These are phyloP conservation scores for Musca domestica DNA, from an alignment of 1,140 invertebrate genomes.

Conservation along the genomic window DNA sequence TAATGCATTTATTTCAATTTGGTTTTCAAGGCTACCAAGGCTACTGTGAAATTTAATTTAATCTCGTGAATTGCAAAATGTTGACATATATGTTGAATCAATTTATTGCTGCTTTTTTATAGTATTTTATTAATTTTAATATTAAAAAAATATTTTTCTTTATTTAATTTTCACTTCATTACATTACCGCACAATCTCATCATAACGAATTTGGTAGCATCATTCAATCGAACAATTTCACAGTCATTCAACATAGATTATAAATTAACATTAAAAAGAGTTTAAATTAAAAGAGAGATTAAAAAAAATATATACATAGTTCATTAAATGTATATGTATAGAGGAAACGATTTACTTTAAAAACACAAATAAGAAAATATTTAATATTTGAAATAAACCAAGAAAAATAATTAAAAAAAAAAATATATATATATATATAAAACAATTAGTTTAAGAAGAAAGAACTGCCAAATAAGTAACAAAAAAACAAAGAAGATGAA, in stretches of 20 bases:
- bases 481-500: conserved; percentile 25
- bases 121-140: too few species aligned
- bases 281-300: conserved; percentile 11
- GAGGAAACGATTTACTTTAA: conserved; percentile 54
- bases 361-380: conserved; percentile 46
- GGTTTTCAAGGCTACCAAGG: too few species aligned
- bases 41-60: too few species aligned
- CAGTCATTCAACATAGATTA: not conserved
- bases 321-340: conserved; percentile 38
- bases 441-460: conserved; percentile 24
- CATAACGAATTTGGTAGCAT: too few species aligned
- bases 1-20: too few species aligned
- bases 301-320: conserved; percentile 3
- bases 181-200: too few species aligned
- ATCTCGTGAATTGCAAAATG: too few species aligned
- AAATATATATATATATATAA: not conserved
- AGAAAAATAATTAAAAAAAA: not conserved
- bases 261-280: not conserved
- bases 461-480: conserved; percentile 31
- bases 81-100: too few species aligned
- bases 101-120: too few species aligned
- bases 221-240: too few species aligned
- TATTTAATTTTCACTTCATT: too few species aligned
- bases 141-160: too few species aligned
- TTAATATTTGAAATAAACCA: conserved; percentile 30